phyloP scores from a whole-genome alignment of 2,888 invertebrate genomes.

The Lacanobia wlatinum region DNA sequence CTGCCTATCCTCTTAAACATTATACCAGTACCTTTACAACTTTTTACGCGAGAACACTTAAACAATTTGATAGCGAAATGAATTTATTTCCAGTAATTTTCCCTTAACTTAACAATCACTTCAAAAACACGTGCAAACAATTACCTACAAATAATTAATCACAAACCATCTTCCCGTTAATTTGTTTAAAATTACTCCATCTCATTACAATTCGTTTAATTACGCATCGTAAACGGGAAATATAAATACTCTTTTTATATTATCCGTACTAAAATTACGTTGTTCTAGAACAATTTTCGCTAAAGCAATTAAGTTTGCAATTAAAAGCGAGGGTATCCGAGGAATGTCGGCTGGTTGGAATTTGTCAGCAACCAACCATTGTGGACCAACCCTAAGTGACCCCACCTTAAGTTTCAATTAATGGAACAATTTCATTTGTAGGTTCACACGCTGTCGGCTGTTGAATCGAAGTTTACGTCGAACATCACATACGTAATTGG shows the following conservation, averaged over 20 bases:
- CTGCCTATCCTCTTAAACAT: not conserved
- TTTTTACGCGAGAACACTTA: not conserved
- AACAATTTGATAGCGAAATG: not conserved
- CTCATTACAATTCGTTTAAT: conserved; percentile 64
- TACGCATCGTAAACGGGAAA: conserved; percentile 69
- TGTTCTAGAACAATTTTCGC: conserved; percentile 74
- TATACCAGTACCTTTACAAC: not conserved
- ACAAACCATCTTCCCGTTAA: conserved; percentile 53
- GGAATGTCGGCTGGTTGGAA: conserved; percentile 72
- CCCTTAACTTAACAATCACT: conserved; percentile 9
- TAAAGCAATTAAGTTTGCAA: conserved; percentile 79
- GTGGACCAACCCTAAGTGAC: conserved; percentile 70
- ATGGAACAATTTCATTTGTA: conserved; percentile 61
- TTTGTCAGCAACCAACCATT: conserved; percentile 68
- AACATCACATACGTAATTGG: conserved; percentile 24
- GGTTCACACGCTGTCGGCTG: conserved; percentile 54
- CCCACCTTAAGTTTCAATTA: conserved; percentile 67
- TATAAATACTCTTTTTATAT: conserved; percentile 71
- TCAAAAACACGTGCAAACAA: conserved; percentile 47
- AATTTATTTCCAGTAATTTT: not conserved
- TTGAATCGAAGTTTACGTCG: conserved; percentile 52
- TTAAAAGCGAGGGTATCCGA: conserved; percentile 77
- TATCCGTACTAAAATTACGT: conserved; percentile 66
- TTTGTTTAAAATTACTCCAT: conserved; percentile 63
- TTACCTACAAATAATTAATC: conserved; percentile 54